These are phyloP conservation scores for Smithornis capensis DNA, from an alignment of 2,113 vertebrate genomes.

Conservation along the genomic window DNA sequence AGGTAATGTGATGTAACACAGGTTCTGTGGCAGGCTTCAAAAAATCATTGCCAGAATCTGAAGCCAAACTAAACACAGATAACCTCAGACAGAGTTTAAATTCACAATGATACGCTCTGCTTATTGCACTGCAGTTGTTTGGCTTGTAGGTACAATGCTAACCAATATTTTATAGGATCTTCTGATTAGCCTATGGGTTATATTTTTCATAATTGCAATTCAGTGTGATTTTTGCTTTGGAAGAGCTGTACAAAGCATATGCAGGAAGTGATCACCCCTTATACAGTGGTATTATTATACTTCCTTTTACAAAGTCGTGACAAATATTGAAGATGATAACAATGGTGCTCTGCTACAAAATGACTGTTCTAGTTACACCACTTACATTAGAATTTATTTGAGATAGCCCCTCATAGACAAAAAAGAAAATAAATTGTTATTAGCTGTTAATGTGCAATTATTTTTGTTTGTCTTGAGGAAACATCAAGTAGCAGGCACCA, in stretches of 20 bases:
- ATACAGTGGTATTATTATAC: not conserved
- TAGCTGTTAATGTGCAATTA: not conserved
- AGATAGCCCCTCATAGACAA: not conserved
- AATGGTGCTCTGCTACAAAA: not conserved
- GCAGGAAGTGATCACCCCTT: not conserved
- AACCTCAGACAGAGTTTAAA: no score
- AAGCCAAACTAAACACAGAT: not conserved
- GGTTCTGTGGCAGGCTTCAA: not conserved
- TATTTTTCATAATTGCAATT: not conserved
- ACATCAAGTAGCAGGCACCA: conserved; percentile 74
- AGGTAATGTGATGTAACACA: not conserved
- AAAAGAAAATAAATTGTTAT: not conserved
- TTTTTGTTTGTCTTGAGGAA: conserved; percentile 72
- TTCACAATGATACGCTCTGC: no score
- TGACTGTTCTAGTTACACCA: not conserved
- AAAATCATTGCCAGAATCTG: not conserved
- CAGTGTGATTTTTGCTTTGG: not conserved
- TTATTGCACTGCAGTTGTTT: not conserved
- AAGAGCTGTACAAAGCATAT: not conserved
- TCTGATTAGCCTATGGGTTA: not conserved
- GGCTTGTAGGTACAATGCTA: not conserved
- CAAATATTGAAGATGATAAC: not conserved
- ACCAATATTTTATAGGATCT: not conserved
- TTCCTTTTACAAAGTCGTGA: not conserved
- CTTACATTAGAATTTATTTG: not conserved